Evolutionary conservation across 2,888 invertebrate genomes (phyloP).

Genomic region (Incurvaria masculella): DNA sequence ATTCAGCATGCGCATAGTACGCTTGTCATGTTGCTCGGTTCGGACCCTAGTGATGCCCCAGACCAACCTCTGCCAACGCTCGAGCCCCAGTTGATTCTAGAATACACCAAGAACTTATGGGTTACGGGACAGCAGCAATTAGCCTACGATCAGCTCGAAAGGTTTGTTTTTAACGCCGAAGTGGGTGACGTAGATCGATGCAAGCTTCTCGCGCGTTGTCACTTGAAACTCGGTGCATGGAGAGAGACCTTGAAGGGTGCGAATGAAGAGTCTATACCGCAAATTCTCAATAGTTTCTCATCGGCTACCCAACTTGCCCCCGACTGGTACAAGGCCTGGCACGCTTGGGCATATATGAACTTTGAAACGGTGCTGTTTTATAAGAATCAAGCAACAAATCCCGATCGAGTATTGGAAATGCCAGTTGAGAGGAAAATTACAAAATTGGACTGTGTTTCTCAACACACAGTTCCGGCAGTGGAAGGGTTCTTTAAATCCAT

Average conservation of each 20-base stretch:
- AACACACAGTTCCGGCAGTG: conserved; percentile 90
- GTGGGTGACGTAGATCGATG: conserved; percentile 52
- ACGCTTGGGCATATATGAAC: conserved; percentile 97
- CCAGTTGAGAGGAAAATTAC: conserved; percentile 24
- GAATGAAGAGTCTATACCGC: conserved; percentile 72
- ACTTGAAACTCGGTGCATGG: conserved; percentile 94
- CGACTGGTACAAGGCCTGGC: conserved; percentile 98
- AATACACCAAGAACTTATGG: conserved; percentile 96
- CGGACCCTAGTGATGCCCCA: conserved; percentile 71
- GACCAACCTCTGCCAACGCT: conserved; percentile 68
- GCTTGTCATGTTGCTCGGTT: conserved; percentile 82
- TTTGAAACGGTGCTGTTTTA: conserved; percentile 84
- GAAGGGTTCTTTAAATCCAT: conserved; percentile 96
- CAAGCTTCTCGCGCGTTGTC: conserved; percentile 73
- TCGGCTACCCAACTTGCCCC: conserved; percentile 82
- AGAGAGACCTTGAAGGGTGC: conserved; percentile 83
- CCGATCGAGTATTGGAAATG: conserved; percentile 23
- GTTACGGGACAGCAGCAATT: conserved; percentile 72
- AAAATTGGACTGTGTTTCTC: conserved; percentile 59
- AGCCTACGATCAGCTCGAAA: conserved; percentile 74
- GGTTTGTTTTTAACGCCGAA: conserved; percentile 65
- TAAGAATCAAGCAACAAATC: conserved; percentile 46
- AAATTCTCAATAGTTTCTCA: conserved; percentile 72
- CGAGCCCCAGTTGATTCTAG: conserved; percentile 86
- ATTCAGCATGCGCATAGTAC: conserved; percentile 88